Percentiles rank a stretch among this genome's conserved stretches.
These are phyloP conservation scores for Microplitis manilae DNA, from an alignment of 2,888 invertebrate genomes.

Conservation along the genomic window DNA sequence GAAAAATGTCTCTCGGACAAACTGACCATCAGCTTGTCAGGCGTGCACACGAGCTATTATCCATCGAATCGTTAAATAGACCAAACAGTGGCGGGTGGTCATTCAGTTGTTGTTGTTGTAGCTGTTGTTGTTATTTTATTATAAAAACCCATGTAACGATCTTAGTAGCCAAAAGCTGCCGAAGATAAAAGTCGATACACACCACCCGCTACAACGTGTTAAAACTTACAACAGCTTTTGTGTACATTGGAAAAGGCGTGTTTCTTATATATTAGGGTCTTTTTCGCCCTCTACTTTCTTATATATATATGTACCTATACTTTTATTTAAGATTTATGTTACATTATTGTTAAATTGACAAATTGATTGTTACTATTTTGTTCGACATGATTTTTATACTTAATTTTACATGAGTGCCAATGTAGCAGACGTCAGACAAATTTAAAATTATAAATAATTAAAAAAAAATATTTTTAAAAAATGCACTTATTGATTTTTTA, in stretches of 20 bases:
- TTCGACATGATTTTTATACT: slow-evolving; percentile 20
- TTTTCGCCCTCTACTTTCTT: slow-evolving; percentile 9
- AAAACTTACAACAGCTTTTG: slow-evolving; percentile 22
- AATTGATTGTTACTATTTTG: slow-evolving; percentile 55
- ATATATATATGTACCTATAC: background rate
- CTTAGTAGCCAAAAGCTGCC: slow-evolving; percentile 13
- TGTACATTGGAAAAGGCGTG: slow-evolving; percentile 33
- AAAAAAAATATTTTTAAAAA: too few relatives aligned
- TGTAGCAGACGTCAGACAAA: too few relatives aligned
- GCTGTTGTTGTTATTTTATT: background rate
- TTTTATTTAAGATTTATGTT: slow-evolving; percentile 20
- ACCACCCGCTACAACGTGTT: slow-evolving; percentile 35
- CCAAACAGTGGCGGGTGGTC: slow-evolving; percentile 54
- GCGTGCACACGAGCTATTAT: slow-evolving; percentile 43
- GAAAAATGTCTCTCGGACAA: background rate
- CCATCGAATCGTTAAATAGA: slow-evolving; percentile 46
- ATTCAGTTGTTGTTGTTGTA: slow-evolving; percentile 42
- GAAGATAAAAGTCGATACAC: slow-evolving; percentile 23
- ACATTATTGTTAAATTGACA: slow-evolving; percentile 53
- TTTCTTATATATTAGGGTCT: background rate
- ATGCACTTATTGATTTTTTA: too few relatives aligned
- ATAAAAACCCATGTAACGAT: slow-evolving; percentile 50
- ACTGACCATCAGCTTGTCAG: slow-evolving; percentile 16
- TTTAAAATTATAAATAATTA: background rate
- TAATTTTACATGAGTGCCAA: too few relatives aligned